Percentiles rank a stretch among this genome's conserved stretches.
Evolutionary conservation across 1,140 invertebrate genomes (phyloP).

Genomic region (Drosophila melanica): DNA sequence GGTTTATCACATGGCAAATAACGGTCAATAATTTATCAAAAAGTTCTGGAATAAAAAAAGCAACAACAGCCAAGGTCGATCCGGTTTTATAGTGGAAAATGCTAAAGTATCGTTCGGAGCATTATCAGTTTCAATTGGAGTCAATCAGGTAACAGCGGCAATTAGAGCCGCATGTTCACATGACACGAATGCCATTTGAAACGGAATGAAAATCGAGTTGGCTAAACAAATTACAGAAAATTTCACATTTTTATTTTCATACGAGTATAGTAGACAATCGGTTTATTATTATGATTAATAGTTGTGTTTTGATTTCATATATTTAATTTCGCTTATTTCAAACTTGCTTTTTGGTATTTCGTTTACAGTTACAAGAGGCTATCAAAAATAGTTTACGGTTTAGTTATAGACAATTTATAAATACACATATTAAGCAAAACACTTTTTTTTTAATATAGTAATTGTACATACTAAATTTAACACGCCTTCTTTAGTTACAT

Average conservation of each 20-base stretch:
- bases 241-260: constrained; percentile 22
- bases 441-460: constrained; percentile 24
- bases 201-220: constrained; percentile 9
- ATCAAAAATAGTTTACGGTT: constrained; percentile 56
- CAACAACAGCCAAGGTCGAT: not conserved
- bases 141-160: constrained; percentile 16
- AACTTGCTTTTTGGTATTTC: constrained; percentile 34
- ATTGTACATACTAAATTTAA: constrained; percentile 66
- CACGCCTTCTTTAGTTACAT: constrained; percentile 39
- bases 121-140: constrained; percentile 28
- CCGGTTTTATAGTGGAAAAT: not conserved
- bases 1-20: not conserved
- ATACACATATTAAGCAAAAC: constrained; percentile 60
- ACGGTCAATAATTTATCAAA: no score
- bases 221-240: not conserved
- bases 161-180: constrained; percentile 37
- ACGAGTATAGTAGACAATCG: constrained; percentile 43
- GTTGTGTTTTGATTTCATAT: constrained; percentile 1
- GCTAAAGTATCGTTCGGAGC: not conserved
- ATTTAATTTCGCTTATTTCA: constrained; percentile 7
- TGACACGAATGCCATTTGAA: constrained; percentile 28
- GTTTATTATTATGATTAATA: constrained; percentile 6
- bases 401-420: constrained; percentile 29
- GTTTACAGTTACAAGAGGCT: constrained; percentile 48
- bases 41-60: not conserved